Evolutionary conservation across 2,888 invertebrate genomes (phyloP).

Genomic region (Calliopum simillimum): DNA sequence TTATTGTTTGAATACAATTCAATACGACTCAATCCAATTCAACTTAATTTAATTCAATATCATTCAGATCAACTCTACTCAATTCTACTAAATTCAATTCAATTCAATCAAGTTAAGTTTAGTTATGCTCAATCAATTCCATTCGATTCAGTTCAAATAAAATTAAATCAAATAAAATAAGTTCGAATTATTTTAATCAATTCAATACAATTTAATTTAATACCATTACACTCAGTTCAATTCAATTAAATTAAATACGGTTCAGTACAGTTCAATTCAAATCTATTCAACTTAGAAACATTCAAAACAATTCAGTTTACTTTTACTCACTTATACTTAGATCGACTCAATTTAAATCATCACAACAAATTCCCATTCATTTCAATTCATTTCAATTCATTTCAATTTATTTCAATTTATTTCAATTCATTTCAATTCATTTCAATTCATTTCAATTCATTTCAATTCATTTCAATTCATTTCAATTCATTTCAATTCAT

Average conservation of each 20-base stretch:
- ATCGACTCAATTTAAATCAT: background rate
- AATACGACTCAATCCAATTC: no score
- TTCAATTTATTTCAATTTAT: conserved; percentile 11
- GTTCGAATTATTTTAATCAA: no score
- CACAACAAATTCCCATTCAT: background rate
- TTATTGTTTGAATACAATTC: no score
- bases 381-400: conserved; percentile 15
- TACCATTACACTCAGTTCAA: background rate
- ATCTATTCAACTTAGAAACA: background rate
- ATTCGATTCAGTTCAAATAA: no score
- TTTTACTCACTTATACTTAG: background rate
- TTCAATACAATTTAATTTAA: no score
- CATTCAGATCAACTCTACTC: no score
- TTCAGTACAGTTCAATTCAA: conserved; percentile 6
- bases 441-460: background rate
- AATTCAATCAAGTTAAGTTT: no score
- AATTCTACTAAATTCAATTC: no score
- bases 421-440: background rate
- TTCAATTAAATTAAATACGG: background rate
- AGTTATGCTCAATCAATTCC: no score
- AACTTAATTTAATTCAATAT: no score
- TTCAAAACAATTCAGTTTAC: background rate
- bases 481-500: background rate
- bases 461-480: conserved; percentile 1
- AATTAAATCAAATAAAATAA: no score